phyloP scores from a whole-genome alignment of 1,140 invertebrate species.

The Habropoda laboriosa region DNA sequence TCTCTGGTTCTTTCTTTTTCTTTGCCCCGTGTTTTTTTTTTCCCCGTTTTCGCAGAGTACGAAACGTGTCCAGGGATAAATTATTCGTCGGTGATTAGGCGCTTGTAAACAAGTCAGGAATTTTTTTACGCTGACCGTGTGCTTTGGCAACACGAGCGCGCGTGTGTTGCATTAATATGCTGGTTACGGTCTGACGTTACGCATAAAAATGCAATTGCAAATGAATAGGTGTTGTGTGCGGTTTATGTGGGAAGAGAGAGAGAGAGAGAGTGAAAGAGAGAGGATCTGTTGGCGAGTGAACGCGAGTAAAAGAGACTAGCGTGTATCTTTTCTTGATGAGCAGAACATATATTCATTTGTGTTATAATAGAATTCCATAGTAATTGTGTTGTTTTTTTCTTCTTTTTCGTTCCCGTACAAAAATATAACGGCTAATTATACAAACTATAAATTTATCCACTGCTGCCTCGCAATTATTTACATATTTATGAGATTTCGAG shows the following conservation, averaged over 20 bases:
- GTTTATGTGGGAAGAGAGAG: background rate
- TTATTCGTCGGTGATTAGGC: constrained; percentile 15
- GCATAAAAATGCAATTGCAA: constrained; percentile 23
- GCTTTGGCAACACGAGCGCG: constrained; percentile 1
- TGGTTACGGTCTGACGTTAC: constrained; percentile 22
- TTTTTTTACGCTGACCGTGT: background rate
- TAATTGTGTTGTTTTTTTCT: too few relatives aligned
- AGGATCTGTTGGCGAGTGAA: constrained; percentile 1
- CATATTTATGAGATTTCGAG: constrained; percentile 27
- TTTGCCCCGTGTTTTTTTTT: background rate
- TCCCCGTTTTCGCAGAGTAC: too few relatives aligned
- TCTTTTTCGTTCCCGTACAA: too few relatives aligned
- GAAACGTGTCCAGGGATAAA: background rate
- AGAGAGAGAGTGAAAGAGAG: too few relatives aligned
- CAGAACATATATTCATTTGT: constrained; percentile 54
- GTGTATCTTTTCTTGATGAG: constrained; percentile 5
- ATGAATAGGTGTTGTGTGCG: constrained; percentile 26
- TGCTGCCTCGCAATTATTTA: constrained; percentile 28
- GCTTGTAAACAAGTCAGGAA: constrained; percentile 6
- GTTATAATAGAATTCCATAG: constrained; percentile 45
- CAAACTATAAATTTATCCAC: constrained; percentile 27
- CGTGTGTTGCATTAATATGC: constrained; percentile 38
- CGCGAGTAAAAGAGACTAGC: constrained; percentile 28
- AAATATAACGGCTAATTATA: constrained; percentile 34
- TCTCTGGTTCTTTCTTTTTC: background rate